Percentiles rank a stretch among this genome's conserved stretches.
These are phyloP conservation scores for Gulo gulo DNA, from an alignment of 2,113 vertebrate genomes.

Conservation along the genomic window DNA sequence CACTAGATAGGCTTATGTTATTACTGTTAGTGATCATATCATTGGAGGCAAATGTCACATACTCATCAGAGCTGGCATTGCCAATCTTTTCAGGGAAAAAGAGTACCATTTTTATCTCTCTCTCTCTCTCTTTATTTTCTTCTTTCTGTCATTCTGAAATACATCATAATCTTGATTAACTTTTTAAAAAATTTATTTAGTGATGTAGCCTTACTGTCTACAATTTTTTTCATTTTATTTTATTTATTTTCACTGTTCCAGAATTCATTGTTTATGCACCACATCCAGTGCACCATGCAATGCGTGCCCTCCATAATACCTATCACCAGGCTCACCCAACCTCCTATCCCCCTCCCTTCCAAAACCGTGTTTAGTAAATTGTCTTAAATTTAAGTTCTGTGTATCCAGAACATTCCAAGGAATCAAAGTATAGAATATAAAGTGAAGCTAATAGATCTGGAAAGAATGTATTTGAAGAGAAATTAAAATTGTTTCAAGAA, in stretches of 20 bases:
- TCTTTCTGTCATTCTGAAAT: not conserved
- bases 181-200: not conserved
- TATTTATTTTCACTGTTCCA: too few relatives aligned
- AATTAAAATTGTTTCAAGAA: not conserved
- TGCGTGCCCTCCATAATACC: too few relatives aligned
- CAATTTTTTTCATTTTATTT: too few relatives aligned
- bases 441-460: not conserved
- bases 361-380: not conserved
- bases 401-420: not conserved
- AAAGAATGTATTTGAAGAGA: not conserved
- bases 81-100: not conserved
- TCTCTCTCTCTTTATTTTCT: not conserved
- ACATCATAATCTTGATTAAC: not conserved
- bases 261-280: too few relatives aligned
- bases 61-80: not conserved
- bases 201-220: too few relatives aligned
- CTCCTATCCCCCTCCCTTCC: too few relatives aligned
- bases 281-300: too few relatives aligned
- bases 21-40: not conserved
- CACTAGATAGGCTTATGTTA: not conserved
- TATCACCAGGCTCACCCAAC: too few relatives aligned
- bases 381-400: not conserved
- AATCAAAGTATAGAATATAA: not conserved
- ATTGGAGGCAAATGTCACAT: not conserved
- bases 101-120: not conserved